Percentiles rank a stretch among this genome's conserved stretches.
Conservation (phyloP, 2,113 vertebrate species). For the Athene noctua region DNA sequence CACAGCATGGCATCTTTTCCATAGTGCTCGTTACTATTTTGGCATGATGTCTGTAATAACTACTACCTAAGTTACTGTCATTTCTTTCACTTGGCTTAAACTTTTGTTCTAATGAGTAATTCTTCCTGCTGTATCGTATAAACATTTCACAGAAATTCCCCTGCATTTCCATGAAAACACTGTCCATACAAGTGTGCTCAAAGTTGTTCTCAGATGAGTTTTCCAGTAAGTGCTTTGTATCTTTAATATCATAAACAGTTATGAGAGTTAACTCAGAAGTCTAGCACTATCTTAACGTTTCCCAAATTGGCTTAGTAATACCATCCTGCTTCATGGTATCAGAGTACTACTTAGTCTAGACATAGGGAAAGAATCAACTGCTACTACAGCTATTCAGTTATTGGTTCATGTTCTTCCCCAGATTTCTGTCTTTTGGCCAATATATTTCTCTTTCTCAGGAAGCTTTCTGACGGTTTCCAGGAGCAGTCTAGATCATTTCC, state of each 20-base stretch:
- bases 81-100: slow-evolving; percentile 1
- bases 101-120: background rate
- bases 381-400: background rate
- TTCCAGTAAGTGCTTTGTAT: background rate
- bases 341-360: background rate
- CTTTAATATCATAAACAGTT: background rate
- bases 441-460: background rate
- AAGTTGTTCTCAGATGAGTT: background rate
- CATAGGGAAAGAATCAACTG: background rate
- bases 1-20: background rate
- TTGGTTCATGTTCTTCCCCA: background rate
- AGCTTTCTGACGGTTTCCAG: background rate
- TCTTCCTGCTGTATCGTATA: background rate
- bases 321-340: background rate
- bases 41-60: background rate
- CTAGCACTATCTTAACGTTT: background rate
- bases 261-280: background rate
- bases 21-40: background rate
- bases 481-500: background rate
- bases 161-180: background rate
- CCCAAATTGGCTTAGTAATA: background rate
- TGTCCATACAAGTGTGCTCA: background rate
- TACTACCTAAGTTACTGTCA: background rate
- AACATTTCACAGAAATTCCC: slow-evolving; percentile 23
- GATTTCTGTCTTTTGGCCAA: background rate